Evolutionary conservation across 1,140 invertebrate species (phyloP).

Genomic region (Fopius arisanus): DNA sequence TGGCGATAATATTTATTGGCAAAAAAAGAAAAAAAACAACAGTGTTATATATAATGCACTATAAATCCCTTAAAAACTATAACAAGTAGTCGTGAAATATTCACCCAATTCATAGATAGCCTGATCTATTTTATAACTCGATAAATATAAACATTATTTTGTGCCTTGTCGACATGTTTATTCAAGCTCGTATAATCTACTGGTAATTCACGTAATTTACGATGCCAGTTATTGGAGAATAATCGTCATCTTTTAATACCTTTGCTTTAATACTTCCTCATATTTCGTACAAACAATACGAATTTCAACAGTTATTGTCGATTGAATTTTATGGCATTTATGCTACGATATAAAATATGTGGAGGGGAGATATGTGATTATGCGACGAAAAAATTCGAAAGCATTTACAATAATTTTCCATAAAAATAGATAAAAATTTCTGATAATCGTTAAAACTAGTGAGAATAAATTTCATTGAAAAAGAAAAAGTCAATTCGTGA

Average conservation of each 20-base stretch:
- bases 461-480: background rate
- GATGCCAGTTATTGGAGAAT: background rate
- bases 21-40: slow-evolving; percentile 52
- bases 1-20: slow-evolving; percentile 63
- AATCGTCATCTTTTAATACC: background rate
- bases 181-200: background rate
- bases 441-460: background rate
- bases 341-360: background rate
- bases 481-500: background rate
- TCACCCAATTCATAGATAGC: slow-evolving; percentile 37
- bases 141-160: slow-evolving; percentile 35
- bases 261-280: background rate
- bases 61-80: slow-evolving; percentile 50
- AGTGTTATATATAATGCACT: slow-evolving; percentile 52
- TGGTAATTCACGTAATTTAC: background rate
- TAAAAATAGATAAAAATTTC: background rate
- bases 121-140: slow-evolving; percentile 43
- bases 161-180: background rate
- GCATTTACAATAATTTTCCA: background rate
- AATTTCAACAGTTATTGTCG: background rate
- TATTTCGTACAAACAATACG: background rate
- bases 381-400: background rate
- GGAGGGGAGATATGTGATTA: background rate
- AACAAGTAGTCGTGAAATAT: slow-evolving; percentile 47
- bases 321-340: background rate